Evolutionary conservation across 2,888 invertebrate genomes (phyloP), one percentile per base, ranked within the genome.

Genomic region (Pterobdella sp.): DNA sequence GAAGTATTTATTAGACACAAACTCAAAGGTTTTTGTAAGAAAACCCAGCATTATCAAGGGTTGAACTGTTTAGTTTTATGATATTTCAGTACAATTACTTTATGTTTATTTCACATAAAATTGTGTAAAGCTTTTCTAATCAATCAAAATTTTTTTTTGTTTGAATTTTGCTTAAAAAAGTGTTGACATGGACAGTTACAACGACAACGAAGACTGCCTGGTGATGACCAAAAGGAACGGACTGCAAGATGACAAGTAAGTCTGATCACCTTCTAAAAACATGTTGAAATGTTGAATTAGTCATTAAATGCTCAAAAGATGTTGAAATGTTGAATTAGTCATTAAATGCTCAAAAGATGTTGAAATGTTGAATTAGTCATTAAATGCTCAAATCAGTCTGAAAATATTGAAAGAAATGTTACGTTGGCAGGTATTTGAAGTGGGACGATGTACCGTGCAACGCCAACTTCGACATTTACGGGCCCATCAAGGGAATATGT

Each of bases 401-500:
- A 32, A 34, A 34, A 37, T 35, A n/a, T 37, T 37, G 36, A 36
- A 68, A 37, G 3, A 1, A 34, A 68, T 7, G 1, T 37, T 42
- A 64, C 29, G 10, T 64, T 68, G 26, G 1, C 35, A 71, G 71
- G 63, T 71, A 63, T 63, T 31, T 71, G 63, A 71, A 71, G 36
- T 71, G 71, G 71, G 71, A 71, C 36, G 71, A 71, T 63, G 29
- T 63, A 10, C 29, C 60, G 7, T 71, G 71, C 63, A 71, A 35
- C 36, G 52, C 69, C 3, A 56, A 56, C 60, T 56, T 22, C 60
- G 60, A 56, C 60, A 69, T 52, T 52, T 2, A 0, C 29, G 49
- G 49, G 42, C 32, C 52, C 34, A 69, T 69, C 49, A 37, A 32
- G 32, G 69, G 36, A 26, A 29, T 69, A 31, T 69, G 69, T 69